Base-by-base conservation (phyloP, 2,797 vertebrate genomes). In the Gallinago nigripennis region DNA sequence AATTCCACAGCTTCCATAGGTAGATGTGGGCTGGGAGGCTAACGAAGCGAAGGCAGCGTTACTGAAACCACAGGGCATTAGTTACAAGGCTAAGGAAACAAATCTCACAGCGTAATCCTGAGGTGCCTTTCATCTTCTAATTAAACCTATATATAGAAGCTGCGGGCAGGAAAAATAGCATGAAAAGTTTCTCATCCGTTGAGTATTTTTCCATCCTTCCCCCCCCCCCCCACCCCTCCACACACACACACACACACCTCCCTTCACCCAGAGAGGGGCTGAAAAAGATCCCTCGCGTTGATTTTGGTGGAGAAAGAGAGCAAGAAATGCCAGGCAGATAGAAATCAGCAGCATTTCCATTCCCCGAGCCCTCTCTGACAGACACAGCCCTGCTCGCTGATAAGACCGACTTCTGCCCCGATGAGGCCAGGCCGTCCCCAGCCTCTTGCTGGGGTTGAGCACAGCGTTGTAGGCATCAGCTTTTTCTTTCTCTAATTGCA, bases 101-200 rank as follows among this genome's bases (percentile, higher is more conserved):
- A 95, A 96, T 77, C 95, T 95, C 82, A 41, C 91, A 79, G 91
- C 85, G 66, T 96, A 94, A 96, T 96, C 95, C 95, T 94, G 77
- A 94, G 77, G 80, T 76, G 83, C 82, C 80, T 95, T 92, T 95
- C 90, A 75, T 90, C 87, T 88, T 91, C 95, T 97, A 96, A 97
- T 97, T 97, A 94, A 96, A 88, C 92, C 95, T 97, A 96, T 96
- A 96, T 97, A 96, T 97, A 96, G 95, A 91, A 96, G 73, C 90
- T 79, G 63, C 90, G 77, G 88, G 70, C 87, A 94, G 91, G 63
- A 84, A 76, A 95, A 94, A 82, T 39, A 10, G 70, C 57, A 10
- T 72, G 66, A 95, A 68, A 95, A 94, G 31, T 94, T 95, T 92
- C 73, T 96, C 85, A 28, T 86, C 64, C 68, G 60, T 77, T 57